Base-by-base conservation (phyloP, 2,797 vertebrate species). In the Ciconia nigra region DNA sequence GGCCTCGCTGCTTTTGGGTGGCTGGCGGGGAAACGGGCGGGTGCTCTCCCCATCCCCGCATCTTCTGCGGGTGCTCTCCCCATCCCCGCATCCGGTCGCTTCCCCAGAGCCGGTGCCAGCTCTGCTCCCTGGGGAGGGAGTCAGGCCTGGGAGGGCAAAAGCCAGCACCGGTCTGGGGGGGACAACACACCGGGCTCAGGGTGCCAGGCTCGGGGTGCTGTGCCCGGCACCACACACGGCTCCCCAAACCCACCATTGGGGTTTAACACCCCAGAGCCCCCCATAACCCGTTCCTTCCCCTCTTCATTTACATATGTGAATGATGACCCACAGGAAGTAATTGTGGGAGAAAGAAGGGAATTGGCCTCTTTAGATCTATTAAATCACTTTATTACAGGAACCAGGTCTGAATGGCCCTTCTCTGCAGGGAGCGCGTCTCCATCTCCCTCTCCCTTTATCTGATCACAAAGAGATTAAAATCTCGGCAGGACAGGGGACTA, bases 381-480 rank as follows among this genome's bases (percentile, higher is more conserved):
- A 98, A 99, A 99, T 99, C 98, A 99, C 98, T 99, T 99, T 99
- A 99, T 98, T 99, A 98, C 99, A 99, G 99, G 99, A 99, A 99
- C 98, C 98, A 96, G 98, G 98, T 98, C 97, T 99, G 98, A 99
- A 99, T 98, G 98, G 97, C 97, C 96, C 97, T 92, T 98, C 98
- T 96, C 98, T 94, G 97, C 97, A 77, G 98, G 98, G 98, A 97
- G 98, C 94, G 96, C 96, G 98, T 97, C 97, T 98, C 97, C 98
- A 98, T 98, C 97, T 98, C 97, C 98, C 97, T 98, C 98, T 96
- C 96, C 96, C 98, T 98, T 98, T 98, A 98, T 98, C 98, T 99
- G 98, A 99, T 98, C 98, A 98, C 98, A 98, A 98, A 98, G 98
- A 98, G 97, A 98, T 98, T 98, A 98, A 97, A 98, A 98, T 98